These are phyloP conservation scores for Drosophila ironensis DNA, from an alignment of 1,140 invertebrate genomes.

Conservation along the genomic window DNA sequence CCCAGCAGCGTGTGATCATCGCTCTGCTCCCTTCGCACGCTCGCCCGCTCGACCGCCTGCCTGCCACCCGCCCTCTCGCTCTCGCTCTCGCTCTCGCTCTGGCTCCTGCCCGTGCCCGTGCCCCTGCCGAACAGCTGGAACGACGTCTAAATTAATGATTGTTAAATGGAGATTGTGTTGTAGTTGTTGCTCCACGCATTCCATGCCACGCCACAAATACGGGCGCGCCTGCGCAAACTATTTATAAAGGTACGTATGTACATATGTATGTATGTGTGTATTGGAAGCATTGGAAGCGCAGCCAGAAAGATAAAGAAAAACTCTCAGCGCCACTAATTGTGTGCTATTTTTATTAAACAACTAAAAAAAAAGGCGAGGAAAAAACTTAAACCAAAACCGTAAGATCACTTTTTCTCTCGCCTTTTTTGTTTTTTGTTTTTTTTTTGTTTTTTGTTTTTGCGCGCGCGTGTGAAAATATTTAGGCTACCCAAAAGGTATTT, in stretches of 20 bases:
- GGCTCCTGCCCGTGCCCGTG: no score
- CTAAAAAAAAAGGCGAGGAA: background rate
- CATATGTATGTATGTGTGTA: no score
- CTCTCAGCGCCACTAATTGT: constrained; percentile 68
- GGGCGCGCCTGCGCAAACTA: constrained; percentile 73
- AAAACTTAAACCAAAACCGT: constrained; percentile 43
- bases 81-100: constrained; percentile 28
- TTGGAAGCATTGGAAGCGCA: no score
- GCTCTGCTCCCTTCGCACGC: constrained; percentile 47
- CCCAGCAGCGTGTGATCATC: constrained; percentile 71
- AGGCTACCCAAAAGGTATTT: constrained; percentile 61
- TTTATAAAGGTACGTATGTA: constrained; percentile 60
- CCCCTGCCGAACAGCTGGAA: constrained; percentile 64
- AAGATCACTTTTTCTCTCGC: constrained; percentile 42
- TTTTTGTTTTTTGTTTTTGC: constrained; percentile 4
- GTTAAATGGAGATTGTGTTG: constrained; percentile 75
- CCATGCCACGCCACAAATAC: constrained; percentile 14
- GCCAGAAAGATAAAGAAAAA: no score
- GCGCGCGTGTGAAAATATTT: constrained; percentile 74
- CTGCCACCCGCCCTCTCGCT: background rate
- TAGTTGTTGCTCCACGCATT: constrained; percentile 25
- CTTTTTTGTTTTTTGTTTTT: constrained; percentile 42
- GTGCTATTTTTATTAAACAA: constrained; percentile 63
- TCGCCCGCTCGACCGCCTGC: background rate
- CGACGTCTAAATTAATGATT: constrained; percentile 80